These are phyloP conservation scores for Hucho hucho DNA, from an alignment of 2,113 vertebrate genomes.

Conservation along the genomic window DNA sequence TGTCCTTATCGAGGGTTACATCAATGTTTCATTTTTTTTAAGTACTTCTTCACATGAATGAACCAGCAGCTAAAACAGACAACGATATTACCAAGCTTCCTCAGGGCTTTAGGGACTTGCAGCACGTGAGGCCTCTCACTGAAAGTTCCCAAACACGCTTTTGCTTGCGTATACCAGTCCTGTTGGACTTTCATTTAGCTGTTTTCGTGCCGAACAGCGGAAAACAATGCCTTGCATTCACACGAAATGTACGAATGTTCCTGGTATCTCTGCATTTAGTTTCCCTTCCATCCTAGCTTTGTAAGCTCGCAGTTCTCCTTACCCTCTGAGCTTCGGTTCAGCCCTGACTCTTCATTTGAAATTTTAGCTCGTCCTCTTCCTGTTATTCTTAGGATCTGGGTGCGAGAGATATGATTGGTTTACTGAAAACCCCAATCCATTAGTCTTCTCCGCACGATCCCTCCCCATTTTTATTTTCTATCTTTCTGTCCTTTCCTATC, in stretches of 20 bases:
- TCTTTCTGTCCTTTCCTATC: conserved; percentile 15
- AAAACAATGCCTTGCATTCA: conserved; percentile 32
- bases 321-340: conserved; percentile 32
- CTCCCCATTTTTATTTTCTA: conserved; percentile 23
- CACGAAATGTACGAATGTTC: conserved; percentile 5
- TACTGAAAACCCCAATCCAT: conserved; percentile 9
- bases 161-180: conserved; percentile 10
- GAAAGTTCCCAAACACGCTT: conserved; percentile 9
- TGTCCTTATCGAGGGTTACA: conserved; percentile 41
- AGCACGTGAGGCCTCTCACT: background rate
- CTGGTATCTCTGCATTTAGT: background rate
- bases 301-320: conserved; percentile 12
- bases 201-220: conserved; percentile 6
- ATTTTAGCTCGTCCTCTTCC: conserved; percentile 31
- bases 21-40: conserved; percentile 7
- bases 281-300: conserved; percentile 51
- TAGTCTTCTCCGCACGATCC: conserved; percentile 55
- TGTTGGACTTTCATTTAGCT: conserved; percentile 25
- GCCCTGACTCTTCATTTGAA: conserved; percentile 25
- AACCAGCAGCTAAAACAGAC: conserved; percentile 53
- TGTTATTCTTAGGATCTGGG: conserved; percentile 51
- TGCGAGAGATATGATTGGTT: conserved; percentile 19
- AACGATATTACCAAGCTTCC: conserved; percentile 17
- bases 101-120: conserved; percentile 19
- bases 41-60: conserved; percentile 36